Evolutionary conservation across 2,113 vertebrate species (phyloP).

Genomic region (Capricornis sumatraensis): DNA sequence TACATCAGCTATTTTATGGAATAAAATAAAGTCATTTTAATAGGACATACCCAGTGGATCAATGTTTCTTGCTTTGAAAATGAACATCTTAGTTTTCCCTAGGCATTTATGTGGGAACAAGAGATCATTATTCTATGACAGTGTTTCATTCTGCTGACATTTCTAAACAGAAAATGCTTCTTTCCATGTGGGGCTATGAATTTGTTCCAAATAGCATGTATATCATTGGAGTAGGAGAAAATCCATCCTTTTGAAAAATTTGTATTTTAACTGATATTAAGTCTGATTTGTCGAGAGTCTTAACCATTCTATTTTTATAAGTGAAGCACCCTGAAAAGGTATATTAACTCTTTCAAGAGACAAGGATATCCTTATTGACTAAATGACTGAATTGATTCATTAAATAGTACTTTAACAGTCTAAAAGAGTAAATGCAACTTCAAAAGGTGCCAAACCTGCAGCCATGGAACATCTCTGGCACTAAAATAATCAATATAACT

Average conservation of each 20-base stretch:
- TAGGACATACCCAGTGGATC: constrained; percentile 62
- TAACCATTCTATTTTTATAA: constrained; percentile 17
- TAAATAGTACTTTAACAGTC: constrained; percentile 43
- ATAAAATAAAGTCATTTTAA: constrained; percentile 67
- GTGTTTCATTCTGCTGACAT: constrained; percentile 53
- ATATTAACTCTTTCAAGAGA: constrained; percentile 38
- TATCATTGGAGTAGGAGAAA: background rate
- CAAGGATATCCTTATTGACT: constrained; percentile 29
- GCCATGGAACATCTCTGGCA: background rate
- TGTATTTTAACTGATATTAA: constrained; percentile 20
- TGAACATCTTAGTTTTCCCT: constrained; percentile 58
- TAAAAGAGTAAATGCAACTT: constrained; percentile 48
- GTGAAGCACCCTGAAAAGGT: background rate
- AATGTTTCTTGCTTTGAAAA: constrained; percentile 67
- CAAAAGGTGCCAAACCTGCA: constrained; percentile 24
- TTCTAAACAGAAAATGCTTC: constrained; percentile 28
- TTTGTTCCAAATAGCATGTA: background rate
- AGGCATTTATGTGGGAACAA: constrained; percentile 53
- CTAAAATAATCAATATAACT: constrained; percentile 44
- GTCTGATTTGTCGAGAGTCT: background rate
- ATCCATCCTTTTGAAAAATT: constrained; percentile 11
- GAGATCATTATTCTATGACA: constrained; percentile 55
- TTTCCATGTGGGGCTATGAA: background rate
- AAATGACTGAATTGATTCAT: constrained; percentile 51
- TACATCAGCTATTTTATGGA: constrained; percentile 35